Conservation (phyloP, 1,140 invertebrate genomes). For the Drosophila nikananu region DNA sequence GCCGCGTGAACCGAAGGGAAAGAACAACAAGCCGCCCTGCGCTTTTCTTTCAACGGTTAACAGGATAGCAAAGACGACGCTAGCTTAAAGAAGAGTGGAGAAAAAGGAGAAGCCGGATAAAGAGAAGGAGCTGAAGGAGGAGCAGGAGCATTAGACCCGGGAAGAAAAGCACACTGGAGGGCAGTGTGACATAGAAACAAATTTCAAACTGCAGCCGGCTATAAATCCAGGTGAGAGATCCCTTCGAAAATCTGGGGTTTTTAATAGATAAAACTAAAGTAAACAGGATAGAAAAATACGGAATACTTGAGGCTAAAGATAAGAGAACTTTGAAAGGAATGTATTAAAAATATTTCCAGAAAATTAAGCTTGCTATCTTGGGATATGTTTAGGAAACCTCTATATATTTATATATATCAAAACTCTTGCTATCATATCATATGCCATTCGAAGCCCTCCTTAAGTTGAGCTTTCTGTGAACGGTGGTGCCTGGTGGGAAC, state of each 20-base stretch:
- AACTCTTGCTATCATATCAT: background rate
- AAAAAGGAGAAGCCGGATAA: background rate
- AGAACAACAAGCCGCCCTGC: conserved; percentile 29
- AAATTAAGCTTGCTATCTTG: background rate
- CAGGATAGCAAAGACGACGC: background rate
- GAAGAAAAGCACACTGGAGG: conserved; percentile 20
- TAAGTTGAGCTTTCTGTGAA: conserved; percentile 15
- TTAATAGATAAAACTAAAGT: background rate
- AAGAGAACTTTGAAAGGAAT: background rate
- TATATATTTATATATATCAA: background rate
- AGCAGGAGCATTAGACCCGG: conserved; percentile 1
- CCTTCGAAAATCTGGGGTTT: background rate
- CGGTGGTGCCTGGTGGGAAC: conserved; percentile 2
- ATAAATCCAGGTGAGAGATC: conserved; percentile 69
- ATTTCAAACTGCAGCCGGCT: conserved; percentile 71
- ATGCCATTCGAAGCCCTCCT: background rate
- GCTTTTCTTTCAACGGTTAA: background rate
- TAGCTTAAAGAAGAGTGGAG: background rate
- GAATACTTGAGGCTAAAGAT: background rate
- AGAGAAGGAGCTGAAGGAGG: too few relatives aligned
- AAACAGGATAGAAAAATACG: background rate
- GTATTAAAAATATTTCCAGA: background rate
- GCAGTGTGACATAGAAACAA: conserved; percentile 30
- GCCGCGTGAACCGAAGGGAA: conserved; percentile 63
- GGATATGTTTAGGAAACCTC: background rate